Evolutionary conservation across 2,888 invertebrate genomes (phyloP), one percentile per base, ranked within the genome.

Genomic region (Metalampra italica): DNA sequence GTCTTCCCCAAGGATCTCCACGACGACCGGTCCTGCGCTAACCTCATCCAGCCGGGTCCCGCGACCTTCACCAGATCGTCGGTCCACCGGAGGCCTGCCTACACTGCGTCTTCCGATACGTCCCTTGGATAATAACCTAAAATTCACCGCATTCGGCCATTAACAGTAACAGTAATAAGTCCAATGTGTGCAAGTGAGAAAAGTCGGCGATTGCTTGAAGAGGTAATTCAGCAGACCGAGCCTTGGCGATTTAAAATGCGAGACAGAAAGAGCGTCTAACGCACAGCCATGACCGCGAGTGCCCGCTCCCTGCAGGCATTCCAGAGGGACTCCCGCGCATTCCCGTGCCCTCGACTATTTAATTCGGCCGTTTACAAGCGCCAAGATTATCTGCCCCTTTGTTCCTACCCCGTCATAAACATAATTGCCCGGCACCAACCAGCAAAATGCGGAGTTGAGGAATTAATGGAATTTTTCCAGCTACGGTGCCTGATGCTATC

Each of bases 331-430:
- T 36, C 36, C 32, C 5, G 15, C 22, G 29, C 44, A 36, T 36
- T 37, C 29, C 37, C 14, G 12, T n/a, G 8, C 37, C 45, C 37
- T 38, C 30, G 40, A 46, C 46, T 46, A 46, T 46, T 45, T 46
- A 46, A 46, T 46, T 40, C 40, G 32, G 39, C 40, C 46, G 46
- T 46, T 46, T 46, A 46, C 46, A 40, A 40, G 45, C 46, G n/a
- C 37, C 40, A 9, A 36, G 36, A 36, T 36, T 36, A 36, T 36
- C 36, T 36, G 32, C 36, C 36, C 36, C 36, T 36, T 36, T 36
- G 36, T 36, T 36, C n/a, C 36, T 7, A 3, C 36, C 36, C n/a
- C 36, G n/a, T 36, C 36, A 36, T 36, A 36, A 36, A 36, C n/a
- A 36, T 36, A 15, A 29, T 30, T 9, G 22, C 22, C 32, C 7